Base-by-base conservation (phyloP, 2,888 invertebrate species). In the Latrodectus elegans region DNA sequence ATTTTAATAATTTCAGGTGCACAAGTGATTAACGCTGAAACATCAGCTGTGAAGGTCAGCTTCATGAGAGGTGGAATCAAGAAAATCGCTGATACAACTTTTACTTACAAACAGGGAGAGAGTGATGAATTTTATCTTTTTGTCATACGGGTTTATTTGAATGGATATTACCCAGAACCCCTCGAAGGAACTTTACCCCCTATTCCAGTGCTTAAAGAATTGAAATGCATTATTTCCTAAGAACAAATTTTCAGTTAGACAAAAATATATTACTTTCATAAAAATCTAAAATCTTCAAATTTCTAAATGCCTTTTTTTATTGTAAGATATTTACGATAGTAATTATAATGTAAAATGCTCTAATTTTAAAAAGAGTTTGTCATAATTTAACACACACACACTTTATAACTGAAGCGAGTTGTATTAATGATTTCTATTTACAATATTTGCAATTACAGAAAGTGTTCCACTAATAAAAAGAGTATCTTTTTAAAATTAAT, bases 131-230 rank as follows among this genome's bases (percentile, higher is more conserved):
- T 55, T 55, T 55, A 8, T 3, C 12, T 55, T 55, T 55, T 14
- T 55, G 55, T 55, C 15, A 55, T 55, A 14, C 3, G 55, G 15
- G 3, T 84, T 4, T 84, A 78, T 60, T 49, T 84, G 49, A 72
- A 84, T 72, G 84, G 84, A 15, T 49, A 38, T 55, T 84, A 84
- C 17, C 52, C 8, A 51, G 84, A 84, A 71, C 84, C 84, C 6
- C 71, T 78, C 4, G 55, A 53, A 14, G 84, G 78, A 55, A 78
- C 70, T 71, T 64, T 84, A 55, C 84, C 84, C 9, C 71, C 76
- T 22, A 12, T 49, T 26, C 77, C 84, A 55, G 55, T 55, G 55
- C 11, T 55, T 11, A 11, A 55, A 15, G 15, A 55, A 55, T 14
- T 3, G 15, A 55, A 55, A 11, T 55, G 55, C 15, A 14, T 1